phyloP scores from a whole-genome alignment of 2,797 vertebrate species.

The Malacoraja senta region DNA sequence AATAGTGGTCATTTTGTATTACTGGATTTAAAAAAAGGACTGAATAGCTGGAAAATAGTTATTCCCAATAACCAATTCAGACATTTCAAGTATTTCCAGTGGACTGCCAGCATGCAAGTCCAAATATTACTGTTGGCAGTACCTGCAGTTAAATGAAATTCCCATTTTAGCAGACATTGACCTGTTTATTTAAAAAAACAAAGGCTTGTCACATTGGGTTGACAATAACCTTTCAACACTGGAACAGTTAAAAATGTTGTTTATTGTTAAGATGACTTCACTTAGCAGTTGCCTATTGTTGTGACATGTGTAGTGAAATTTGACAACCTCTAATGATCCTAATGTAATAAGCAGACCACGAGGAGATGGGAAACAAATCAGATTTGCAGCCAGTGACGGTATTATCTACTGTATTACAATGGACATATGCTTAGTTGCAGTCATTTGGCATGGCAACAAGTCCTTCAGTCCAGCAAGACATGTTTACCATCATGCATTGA shows the following conservation, averaged over 20 bases:
- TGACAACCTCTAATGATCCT: not conserved
- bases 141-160: not conserved
- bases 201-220: not conserved
- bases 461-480: no score
- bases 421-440: not conserved
- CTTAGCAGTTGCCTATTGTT: not conserved
- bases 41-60: not conserved
- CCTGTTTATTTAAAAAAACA: not conserved
- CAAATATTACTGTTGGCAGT: not conserved
- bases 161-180: not conserved
- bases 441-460: no score
- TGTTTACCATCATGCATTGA: no score
- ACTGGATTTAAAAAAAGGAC: not conserved
- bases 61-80: not conserved
- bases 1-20: not conserved
- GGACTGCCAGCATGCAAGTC: not conserved
- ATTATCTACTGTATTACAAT: not conserved
- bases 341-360: not conserved
- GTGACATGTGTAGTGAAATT: not conserved
- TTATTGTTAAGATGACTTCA: not conserved
- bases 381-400: not conserved
- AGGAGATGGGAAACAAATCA: not conserved
- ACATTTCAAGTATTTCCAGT: slow-evolving; percentile 3
- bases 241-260: not conserved
- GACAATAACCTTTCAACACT: not conserved